A percentile compares a stretch with the other conserved stretches of the same genome.
These are phyloP conservation scores for Nomada hirtipes DNA, from an alignment of 2,888 invertebrate genomes.

Conservation along the genomic window DNA sequence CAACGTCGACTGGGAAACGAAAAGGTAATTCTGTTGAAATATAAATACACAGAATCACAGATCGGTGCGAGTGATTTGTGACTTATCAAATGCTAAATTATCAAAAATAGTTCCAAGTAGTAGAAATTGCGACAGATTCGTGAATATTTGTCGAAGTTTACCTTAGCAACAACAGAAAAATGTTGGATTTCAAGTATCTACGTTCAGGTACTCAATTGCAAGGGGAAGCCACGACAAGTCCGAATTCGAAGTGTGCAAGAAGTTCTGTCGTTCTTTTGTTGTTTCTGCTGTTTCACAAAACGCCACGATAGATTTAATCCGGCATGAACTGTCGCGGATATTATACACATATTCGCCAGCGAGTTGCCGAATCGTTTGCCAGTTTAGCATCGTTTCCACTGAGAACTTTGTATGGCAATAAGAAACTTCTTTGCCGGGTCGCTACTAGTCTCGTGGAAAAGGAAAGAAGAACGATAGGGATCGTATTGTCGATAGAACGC, in stretches of 20 bases:
- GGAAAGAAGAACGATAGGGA: constrained; percentile 29
- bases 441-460: neutral
- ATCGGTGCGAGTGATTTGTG: too few relatives aligned
- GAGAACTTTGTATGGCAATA: constrained; percentile 25
- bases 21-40: neutral
- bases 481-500: constrained; percentile 33
- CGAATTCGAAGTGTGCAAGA: too few relatives aligned
- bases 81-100: too few relatives aligned
- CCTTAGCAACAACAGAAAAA: too few relatives aligned
- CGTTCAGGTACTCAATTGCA: neutral
- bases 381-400: constrained; percentile 10
- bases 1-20: neutral
- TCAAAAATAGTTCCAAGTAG: too few relatives aligned
- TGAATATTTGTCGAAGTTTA: too few relatives aligned
- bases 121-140: too few relatives aligned
- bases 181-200: too few relatives aligned
- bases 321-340: constrained; percentile 23
- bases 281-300: constrained; percentile 7
- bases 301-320: constrained; percentile 34
- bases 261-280: constrained; percentile 9
- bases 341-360: constrained; percentile 21
- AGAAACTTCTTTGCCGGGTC: constrained; percentile 29
- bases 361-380: constrained; percentile 37
- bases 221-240: neutral
- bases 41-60: too few relatives aligned